Base-by-base conservation (phyloP, 2,888 invertebrate genomes). In the Eristalis arbustorum region DNA sequence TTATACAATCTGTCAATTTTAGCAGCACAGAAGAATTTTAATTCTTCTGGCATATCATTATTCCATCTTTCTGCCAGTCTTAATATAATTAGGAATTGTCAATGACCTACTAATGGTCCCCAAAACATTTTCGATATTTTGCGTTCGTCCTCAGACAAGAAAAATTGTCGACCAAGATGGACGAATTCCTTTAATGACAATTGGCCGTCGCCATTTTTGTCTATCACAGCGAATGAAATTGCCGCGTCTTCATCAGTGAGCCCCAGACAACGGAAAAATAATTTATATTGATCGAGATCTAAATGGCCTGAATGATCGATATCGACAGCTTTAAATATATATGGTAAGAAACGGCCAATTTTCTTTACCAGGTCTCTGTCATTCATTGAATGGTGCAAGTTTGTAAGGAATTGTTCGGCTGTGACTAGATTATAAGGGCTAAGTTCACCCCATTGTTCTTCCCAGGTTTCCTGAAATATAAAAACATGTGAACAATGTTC, bases 291-390 rank as follows among this genome's bases (percentile, higher is more conserved):
- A 90, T 95, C 95, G 88, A 97, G 95, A 22, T 96, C 95, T 90
- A 97, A 96, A 91, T 94, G 95, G 1, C 97, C 97, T 3, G 96
- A 95, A 89, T 94, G 94, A 91, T 97, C 96, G 89, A 96, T 96
- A 92, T 97, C 97, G 2, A 97, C 96, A 67, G 97, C 97, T 96
- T 96, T 96, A 91, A 97, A 97, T 89, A 97, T 92, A 91, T 95
- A 97, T 0, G 97, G 97, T 89, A 97, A 93, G 93, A 97, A 97
- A 89, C 95, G 93, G 89, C 96, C 96, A 6, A 96, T 96, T 91
- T 95, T 96, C 91, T 95, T 95, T 91, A 95, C 96, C 74, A 96
- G 93, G 61, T 95, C 93, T 90, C 95, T 95, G 90, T 97, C 97
- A 89, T 96, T 96, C 56, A 97, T 93, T 67, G 96, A 96, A 91